Evolutionary conservation across 2,797 vertebrate species (phyloP).

Genomic region (Eremophila alpestris): DNA sequence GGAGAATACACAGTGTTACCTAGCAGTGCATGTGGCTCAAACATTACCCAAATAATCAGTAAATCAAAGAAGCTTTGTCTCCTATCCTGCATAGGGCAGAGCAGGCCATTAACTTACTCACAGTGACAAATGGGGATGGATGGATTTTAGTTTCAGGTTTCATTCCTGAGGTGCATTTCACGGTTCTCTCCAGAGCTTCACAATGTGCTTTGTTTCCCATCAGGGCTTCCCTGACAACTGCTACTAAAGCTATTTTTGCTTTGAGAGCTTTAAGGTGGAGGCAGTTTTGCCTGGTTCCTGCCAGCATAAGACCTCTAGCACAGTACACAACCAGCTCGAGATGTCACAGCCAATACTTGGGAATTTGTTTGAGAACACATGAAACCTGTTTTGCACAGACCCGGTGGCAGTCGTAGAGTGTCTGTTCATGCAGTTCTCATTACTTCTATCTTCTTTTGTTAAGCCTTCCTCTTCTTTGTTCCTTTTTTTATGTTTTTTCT

Average conservation of each 20-base stretch:
- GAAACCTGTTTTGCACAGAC: neutral
- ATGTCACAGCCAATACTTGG: neutral
- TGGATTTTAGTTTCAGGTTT: conserved; percentile 21
- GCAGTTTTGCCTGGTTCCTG: neutral
- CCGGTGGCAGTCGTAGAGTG: neutral
- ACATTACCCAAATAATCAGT: conserved; percentile 6
- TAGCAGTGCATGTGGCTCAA: neutral
- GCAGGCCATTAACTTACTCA: conserved; percentile 6
- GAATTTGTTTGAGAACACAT: neutral
- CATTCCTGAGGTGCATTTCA: conserved; percentile 14
- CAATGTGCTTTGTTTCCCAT: neutral
- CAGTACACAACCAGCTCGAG: neutral
- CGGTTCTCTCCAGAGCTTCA: neutral
- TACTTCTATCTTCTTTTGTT: neutral
- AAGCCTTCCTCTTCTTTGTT: neutral
- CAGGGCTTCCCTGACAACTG: neutral
- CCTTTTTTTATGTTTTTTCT: neutral
- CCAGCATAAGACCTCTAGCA: neutral
- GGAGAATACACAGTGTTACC: neutral
- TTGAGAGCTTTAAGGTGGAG: neutral
- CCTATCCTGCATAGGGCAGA: neutral
- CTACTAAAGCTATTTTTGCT: neutral
- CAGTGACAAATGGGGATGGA: neutral
- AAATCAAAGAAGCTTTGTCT: conserved; percentile 24
- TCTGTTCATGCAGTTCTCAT: neutral